phyloP scores from a whole-genome alignment of 53 echinoderm and acorn worm species.

The Arbacia lixula region DNA sequence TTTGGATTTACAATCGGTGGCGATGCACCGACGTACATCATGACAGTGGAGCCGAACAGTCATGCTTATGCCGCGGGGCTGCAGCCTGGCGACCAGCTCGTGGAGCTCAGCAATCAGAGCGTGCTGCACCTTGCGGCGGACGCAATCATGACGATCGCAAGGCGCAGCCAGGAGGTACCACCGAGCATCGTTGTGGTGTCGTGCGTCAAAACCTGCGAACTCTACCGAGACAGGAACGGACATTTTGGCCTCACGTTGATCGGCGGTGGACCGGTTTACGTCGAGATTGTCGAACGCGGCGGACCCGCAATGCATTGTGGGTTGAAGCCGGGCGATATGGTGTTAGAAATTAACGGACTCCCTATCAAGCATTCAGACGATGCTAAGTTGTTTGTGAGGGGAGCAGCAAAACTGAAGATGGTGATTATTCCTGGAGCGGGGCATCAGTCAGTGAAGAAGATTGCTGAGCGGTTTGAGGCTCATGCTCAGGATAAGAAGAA shows the following conservation, averaged over 20 bases:
- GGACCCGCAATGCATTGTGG: constrained; percentile 78
- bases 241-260: constrained; percentile 92
- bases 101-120: constrained; percentile 82
- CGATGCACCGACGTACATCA: constrained; percentile 91
- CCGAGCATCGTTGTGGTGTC: constrained; percentile 98
- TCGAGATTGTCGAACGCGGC: constrained; percentile 80
- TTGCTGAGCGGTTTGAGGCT: constrained; percentile 83
- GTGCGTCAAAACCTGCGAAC: constrained; percentile 89
- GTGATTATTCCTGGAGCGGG: constrained; percentile 98
- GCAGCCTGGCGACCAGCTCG: constrained; percentile 94
- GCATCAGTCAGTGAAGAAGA: constrained; percentile 88
- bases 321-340: constrained; percentile 91
- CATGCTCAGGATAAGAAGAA: constrained; percentile 78
- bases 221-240: constrained; percentile 83
- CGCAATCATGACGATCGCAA: constrained; percentile 76
- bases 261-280: constrained; percentile 94
- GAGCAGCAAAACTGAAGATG: constrained; percentile 83
- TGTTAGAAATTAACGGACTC: constrained; percentile 96
- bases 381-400: constrained; percentile 92
- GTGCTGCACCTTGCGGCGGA: constrained; percentile 78
- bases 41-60: constrained; percentile 73
- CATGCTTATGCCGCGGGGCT: constrained; percentile 92
- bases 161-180: constrained; percentile 81
- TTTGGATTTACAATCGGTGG: constrained; percentile 98
- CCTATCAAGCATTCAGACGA: constrained; percentile 97